phyloP scores from a whole-genome alignment of 2,113 vertebrate genomes.

The Ammospiza nelsoni region DNA sequence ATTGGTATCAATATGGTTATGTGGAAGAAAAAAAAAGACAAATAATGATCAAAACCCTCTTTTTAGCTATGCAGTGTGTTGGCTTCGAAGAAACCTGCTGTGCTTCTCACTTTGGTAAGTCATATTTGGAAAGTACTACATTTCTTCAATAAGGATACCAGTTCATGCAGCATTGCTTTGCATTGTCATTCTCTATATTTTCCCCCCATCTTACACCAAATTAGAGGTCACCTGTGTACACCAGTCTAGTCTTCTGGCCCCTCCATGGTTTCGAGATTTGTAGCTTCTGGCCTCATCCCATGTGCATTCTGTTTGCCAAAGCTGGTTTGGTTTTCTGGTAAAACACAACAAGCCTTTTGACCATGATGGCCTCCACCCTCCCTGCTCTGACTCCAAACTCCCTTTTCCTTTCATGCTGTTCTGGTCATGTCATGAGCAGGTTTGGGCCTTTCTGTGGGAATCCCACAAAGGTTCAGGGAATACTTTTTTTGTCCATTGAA shows the following conservation, averaged over 20 bases:
- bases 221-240: not conserved
- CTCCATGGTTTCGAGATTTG: not conserved
- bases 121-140: not conserved
- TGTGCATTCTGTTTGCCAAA: not conserved
- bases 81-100: conserved; percentile 72
- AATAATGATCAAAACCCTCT: conserved; percentile 8
- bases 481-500: not conserved
- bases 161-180: not conserved
- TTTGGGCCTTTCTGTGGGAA: not conserved
- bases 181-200: not conserved
- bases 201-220: not conserved
- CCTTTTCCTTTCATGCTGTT: not conserved
- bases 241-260: not conserved
- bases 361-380: not conserved
- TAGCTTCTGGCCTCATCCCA: not conserved
- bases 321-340: not conserved
- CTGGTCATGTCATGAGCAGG: not conserved
- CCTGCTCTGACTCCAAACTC: not conserved
- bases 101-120: conserved; percentile 89
- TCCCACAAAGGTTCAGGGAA: not conserved
- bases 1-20: not conserved
- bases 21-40: not conserved
- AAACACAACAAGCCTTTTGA: not conserved
- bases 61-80: conserved; percentile 82
- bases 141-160: not conserved